phyloP scores from a whole-genome alignment of 2,113 vertebrate species.

The Eulacestoma nigropectus region DNA sequence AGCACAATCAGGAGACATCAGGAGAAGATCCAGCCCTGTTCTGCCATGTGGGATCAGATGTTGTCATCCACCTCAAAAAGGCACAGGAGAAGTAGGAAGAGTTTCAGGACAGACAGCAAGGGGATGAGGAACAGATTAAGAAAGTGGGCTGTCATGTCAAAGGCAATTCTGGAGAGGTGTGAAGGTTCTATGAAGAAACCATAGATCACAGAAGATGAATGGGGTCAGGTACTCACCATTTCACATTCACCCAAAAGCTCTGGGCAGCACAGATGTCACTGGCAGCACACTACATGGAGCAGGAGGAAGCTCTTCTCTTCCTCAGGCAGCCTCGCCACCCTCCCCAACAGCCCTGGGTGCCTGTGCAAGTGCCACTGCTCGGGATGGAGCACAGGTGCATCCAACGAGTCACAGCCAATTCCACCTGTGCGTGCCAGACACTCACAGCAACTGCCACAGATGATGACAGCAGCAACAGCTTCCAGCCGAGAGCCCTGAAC shows the following conservation, averaged over 20 bases:
- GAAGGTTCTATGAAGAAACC: background rate
- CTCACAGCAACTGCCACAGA: background rate
- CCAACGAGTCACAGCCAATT: background rate
- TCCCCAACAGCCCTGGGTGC: background rate
- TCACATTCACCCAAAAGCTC: fast-evolving
- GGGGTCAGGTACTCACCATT: background rate
- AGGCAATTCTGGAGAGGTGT: background rate
- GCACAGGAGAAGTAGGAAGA: background rate
- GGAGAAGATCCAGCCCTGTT: background rate
- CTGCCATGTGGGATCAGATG: fast-evolving
- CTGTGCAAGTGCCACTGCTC: fast-evolving
- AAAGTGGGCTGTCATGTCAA: background rate
- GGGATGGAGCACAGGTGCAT: fast-evolving
- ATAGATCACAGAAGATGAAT: fast-evolving
- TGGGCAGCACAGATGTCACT: background rate
- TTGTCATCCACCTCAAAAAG: background rate
- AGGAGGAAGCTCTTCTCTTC: background rate
- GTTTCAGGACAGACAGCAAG: background rate
- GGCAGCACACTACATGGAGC: fast-evolving
- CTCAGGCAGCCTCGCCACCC: background rate
- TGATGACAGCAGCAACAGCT: fast-evolving
- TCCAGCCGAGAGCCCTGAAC: background rate
- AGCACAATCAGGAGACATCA: background rate
- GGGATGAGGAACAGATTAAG: fast-evolving
- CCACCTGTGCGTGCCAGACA: fast-evolving